phyloP scores from a whole-genome alignment of 2,113 vertebrate genomes.

The Leptosomus discolor region DNA sequence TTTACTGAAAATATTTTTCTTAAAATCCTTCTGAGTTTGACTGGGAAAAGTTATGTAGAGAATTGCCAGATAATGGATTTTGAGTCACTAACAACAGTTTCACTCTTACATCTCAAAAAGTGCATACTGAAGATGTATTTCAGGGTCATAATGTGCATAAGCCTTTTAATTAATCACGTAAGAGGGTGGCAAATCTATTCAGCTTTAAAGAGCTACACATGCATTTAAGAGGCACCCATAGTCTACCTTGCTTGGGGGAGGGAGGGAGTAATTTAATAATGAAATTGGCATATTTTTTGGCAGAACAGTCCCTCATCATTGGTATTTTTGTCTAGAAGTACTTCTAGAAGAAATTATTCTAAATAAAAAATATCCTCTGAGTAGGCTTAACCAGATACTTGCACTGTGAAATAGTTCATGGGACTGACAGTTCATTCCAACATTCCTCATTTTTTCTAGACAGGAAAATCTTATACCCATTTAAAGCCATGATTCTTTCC shows the following conservation, averaged over 20 bases:
- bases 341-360: background rate
- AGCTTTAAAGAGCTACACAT: background rate
- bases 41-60: background rate
- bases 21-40: background rate
- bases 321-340: background rate
- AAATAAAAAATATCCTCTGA: background rate
- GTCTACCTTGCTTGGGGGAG: fast-evolving
- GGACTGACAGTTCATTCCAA: background rate
- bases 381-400: background rate
- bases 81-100: background rate
- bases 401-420: background rate
- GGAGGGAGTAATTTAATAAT: background rate
- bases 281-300: background rate
- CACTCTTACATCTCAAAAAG: background rate
- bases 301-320: background rate
- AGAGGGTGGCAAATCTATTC: background rate
- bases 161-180: background rate
- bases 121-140: background rate
- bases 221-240: background rate
- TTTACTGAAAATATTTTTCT: background rate
- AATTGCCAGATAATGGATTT: background rate
- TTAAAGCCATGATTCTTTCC: background rate
- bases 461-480: background rate
- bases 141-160: background rate
- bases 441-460: background rate